Base-by-base conservation (phyloP, 2,113 vertebrate genomes). In the Rhipidura dahli region DNA sequence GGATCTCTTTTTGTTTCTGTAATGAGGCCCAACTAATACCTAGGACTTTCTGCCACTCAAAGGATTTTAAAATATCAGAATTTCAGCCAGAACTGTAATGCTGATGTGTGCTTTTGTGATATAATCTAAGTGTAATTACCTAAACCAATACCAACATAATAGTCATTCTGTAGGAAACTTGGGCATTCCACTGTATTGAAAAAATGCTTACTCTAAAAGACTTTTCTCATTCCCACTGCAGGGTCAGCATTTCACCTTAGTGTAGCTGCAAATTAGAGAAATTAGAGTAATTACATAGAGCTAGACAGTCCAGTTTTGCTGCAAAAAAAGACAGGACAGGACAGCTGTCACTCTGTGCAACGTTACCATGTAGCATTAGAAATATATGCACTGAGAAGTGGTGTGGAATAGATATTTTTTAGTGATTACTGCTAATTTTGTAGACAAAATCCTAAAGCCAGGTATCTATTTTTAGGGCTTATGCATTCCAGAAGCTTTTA, bases 21-120 rank as follows among this genome's bases (percentile, higher is more conserved):
- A 93, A 93, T 79, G 66, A 96, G 77, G 31, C 47, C 51, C 23
- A 90, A 95, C 94, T 97, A 96, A 97, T 94, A 88, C 54, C 70
- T 61, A 93, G 70, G 69, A 70, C 56, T 87, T 92, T 89, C 69
- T 93, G 54, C 44, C 42, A 90, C 77, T 92, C 80, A 79, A 63
- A 92, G 61, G 54, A 85, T 96, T 95, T 95, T 26, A 95, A 83
- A 95, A 76, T 86, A 91, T 22, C 30, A 81, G 78, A 42, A 72
- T 81, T 90, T 79, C 73, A 89, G 78, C 88, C 93, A 96, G 76
- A 95, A 85, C 10, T 83, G 60, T 68, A 78, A 78, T 47, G 53
- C 45, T 93, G 92, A 80, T 89, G 61, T 76, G 18, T 75, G 53
- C 49, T 90, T 94, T 94, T 88, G 85, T 90, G 47, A 75, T 77